Conservation (phyloP, 1,140 invertebrate genomes). For the Drosophila nebulosa region DNA sequence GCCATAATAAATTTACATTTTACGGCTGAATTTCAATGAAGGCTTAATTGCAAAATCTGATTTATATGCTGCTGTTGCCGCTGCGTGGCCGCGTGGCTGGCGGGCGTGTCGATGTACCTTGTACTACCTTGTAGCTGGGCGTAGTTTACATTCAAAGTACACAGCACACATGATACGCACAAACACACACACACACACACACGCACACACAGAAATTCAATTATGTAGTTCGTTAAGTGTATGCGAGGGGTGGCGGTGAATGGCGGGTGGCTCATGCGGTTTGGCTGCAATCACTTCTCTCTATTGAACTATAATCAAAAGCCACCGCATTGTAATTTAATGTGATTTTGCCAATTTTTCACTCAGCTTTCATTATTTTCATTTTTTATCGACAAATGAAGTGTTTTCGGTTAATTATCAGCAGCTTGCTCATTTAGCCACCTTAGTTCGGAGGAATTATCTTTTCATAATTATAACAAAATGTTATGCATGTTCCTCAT, state of each 20-base stretch:
- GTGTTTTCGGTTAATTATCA: neutral
- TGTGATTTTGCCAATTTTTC: conserved; percentile 43
- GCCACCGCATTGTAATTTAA: conserved; percentile 53
- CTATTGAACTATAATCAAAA: conserved; percentile 56
- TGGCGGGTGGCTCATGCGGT: neutral
- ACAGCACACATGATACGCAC: conserved; percentile 22
- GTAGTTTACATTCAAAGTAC: conserved; percentile 23
- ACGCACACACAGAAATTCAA: conserved; percentile 46
- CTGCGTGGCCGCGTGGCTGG: neutral
- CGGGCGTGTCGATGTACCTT: conserved; percentile 7
- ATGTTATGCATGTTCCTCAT: neutral
- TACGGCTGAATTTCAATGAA: conserved; percentile 49
- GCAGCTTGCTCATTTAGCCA: too few species aligned
- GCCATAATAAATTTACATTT: conserved; percentile 51
- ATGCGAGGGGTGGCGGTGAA: neutral
- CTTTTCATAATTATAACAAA: neutral
- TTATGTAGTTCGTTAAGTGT: conserved; percentile 38
- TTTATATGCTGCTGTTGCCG: conserved; percentile 33
- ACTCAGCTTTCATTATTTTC: neutral
- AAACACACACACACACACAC: conserved; percentile 1
- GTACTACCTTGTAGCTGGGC: conserved; percentile 18
- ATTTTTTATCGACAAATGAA: neutral
- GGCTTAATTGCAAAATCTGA: conserved; percentile 60
- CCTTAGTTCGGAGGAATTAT: neutral
- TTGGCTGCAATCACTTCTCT: neutral